Conservation (phyloP, 2,113 vertebrate genomes). For the Propithecus coquereli region DNA sequence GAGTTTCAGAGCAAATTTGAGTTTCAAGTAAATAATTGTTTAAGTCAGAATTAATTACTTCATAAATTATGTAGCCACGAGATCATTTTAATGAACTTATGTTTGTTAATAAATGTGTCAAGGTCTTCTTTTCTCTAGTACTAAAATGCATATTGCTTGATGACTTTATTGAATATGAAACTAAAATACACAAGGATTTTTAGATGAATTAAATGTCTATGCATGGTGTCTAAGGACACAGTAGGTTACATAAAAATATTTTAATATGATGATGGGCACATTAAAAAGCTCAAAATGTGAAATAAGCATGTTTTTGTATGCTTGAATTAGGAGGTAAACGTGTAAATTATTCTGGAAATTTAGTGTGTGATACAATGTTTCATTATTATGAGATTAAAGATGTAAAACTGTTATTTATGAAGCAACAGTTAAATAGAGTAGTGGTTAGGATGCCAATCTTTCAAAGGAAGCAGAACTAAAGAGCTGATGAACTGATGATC, state of each 20-base stretch:
- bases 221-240: background rate
- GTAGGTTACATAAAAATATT: background rate
- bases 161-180: background rate
- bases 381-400: accelerated
- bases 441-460: too few relatives aligned
- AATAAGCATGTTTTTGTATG: background rate
- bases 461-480: accelerated
- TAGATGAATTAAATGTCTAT: background rate
- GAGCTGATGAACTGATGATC: accelerated
- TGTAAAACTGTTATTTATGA: accelerated
- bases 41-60: conserved; percentile 56
- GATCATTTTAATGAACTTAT: conserved; percentile 17
- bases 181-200: accelerated
- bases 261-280: background rate
- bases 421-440: accelerated
- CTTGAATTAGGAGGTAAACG: too few relatives aligned
- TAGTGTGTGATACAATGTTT: accelerated
- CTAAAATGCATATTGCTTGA: background rate
- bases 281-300: background rate
- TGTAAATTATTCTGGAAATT: background rate
- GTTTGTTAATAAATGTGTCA: background rate
- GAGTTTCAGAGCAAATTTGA: background rate
- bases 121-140: background rate
- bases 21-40: conserved; percentile 52
- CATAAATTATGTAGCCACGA: conserved; percentile 23